A percentile compares a stretch with the other conserved stretches of the same genome.
phyloP scores from a whole-genome alignment of 2,888 invertebrate genomes.

The Argyra leucocephala region DNA sequence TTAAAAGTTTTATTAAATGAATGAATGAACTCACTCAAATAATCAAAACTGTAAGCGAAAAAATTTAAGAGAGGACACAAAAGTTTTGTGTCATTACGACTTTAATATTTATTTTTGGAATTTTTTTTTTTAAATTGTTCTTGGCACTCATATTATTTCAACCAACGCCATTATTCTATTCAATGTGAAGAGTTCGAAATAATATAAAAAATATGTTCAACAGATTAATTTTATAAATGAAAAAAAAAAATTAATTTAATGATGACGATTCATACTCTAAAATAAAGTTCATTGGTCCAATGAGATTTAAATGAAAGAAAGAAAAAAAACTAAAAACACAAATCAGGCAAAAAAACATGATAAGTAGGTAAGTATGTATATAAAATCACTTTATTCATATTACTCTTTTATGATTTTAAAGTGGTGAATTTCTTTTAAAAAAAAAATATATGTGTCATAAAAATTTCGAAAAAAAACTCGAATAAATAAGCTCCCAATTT shows the following conservation, averaged over 20 bases:
- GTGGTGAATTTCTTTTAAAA: too few species aligned
- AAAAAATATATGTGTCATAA: too few species aligned
- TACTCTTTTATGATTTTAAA: too few species aligned
- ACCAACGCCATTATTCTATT: background rate
- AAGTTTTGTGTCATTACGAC: background rate
- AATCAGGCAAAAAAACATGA: background rate
- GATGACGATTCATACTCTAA: background rate
- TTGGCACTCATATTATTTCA: background rate
- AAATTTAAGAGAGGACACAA: background rate
- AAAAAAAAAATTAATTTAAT: background rate
- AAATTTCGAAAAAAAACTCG: too few species aligned
- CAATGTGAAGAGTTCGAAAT: background rate
- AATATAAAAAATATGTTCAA: background rate
- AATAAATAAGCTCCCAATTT: too few species aligned
- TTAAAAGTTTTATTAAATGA: background rate
- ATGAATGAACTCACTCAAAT: background rate
- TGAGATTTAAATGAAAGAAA: background rate
- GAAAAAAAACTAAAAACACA: background rate
- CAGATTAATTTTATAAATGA: background rate
- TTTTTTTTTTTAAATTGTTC: background rate
- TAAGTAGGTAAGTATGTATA: too few species aligned
- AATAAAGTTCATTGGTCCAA: constrained; percentile 1
- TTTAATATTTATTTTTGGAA: constrained; percentile 2
- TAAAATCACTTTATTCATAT: too few species aligned
- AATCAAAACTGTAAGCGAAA: background rate